Conservation (phyloP, 2,113 vertebrate species). For the Siphamia tubifer region DNA sequence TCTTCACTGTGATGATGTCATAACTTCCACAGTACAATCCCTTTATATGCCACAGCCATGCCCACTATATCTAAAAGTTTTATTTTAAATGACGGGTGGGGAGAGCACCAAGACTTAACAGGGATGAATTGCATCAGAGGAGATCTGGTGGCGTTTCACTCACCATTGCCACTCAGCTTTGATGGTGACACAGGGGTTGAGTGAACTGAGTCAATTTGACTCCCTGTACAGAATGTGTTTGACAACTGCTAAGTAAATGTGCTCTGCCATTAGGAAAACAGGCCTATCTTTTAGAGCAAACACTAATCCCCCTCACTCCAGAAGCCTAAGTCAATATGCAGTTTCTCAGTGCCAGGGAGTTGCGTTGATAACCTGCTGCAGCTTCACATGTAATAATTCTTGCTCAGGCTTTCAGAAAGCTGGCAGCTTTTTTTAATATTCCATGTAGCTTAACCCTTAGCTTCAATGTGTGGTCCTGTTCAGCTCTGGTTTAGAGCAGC, state of each 20-base stretch:
- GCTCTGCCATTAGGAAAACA: conserved; percentile 66
- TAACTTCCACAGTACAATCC: conserved; percentile 6
- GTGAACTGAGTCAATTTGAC: conserved; percentile 51
- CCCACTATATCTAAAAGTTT: conserved; percentile 16
- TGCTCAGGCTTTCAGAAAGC: neutral
- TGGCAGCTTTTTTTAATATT: neutral
- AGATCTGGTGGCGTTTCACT: conserved; percentile 5
- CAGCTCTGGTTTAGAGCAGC: no score
- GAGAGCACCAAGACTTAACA: conserved; percentile 4
- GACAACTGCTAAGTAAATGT: conserved; percentile 74
- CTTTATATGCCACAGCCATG: conserved; percentile 1
- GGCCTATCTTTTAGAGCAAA: conserved; percentile 72
- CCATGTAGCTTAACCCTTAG: no score
- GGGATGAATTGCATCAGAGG: neutral
- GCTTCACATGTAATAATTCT: neutral
- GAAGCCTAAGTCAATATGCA: conserved; percentile 60
- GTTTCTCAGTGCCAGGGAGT: conserved; percentile 22
- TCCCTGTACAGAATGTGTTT: conserved; percentile 61
- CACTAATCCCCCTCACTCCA: conserved; percentile 63
- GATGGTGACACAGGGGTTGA: conserved; percentile 20
- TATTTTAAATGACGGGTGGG: conserved; percentile 26
- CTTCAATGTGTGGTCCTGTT: no score
- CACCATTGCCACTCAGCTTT: neutral
- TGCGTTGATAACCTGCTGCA: conserved; percentile 10
- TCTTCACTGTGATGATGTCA: conserved; percentile 36